Evolutionary conservation across 1,140 invertebrate genomes (phyloP), one percentile per base, ranked within the genome.

Genomic region (Frieseomelitta varia): DNA sequence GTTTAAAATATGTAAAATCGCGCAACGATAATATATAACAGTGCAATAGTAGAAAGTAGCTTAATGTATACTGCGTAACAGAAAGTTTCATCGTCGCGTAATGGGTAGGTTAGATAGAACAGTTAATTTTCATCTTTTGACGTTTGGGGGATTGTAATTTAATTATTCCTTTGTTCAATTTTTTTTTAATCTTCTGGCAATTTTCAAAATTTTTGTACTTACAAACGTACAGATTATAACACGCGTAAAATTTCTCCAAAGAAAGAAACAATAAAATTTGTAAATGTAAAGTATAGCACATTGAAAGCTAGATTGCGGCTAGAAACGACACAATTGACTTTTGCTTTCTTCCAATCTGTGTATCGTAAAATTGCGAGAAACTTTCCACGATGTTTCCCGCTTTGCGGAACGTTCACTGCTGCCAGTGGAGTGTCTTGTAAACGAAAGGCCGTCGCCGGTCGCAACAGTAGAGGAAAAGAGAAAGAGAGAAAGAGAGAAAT

Each of bases 371-470:
- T 67, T 30, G 17, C 27, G 17, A 17, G 27, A 0, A 67, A 39
- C 27, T 68, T 39, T 39, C 30, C 19, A 68, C 19, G 8, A 34
- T 21, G 10, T 4, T 68, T 68, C 39, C 11, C 1, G 15, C 27
- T n/a, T 30, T 10, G 2, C 27, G n/a, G n/a, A 17, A 65, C 27
- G 63, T 6, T 65, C 15, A 10, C 12, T 19, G 68, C 27, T 4
- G 21, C n/a, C 47, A 51, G 3, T n/a, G 47, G 47, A 81, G 61
- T 39, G 24, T 56, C 61, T 67, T 55, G 63, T 21, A 69, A 83
- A 61, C 53, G 30, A 47, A 78, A 83, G 58, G 55, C 74, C 14
- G 47, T 69, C 19, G 47, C 58, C 19, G 63, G 4, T 34, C 15
- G 65, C n/a, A 24, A n/a, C n/a, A 39, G 56, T 53, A 19, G 6